Evolutionary conservation across 2,797 vertebrate species (phyloP).

Genomic region (Cossypha heuglini): DNA sequence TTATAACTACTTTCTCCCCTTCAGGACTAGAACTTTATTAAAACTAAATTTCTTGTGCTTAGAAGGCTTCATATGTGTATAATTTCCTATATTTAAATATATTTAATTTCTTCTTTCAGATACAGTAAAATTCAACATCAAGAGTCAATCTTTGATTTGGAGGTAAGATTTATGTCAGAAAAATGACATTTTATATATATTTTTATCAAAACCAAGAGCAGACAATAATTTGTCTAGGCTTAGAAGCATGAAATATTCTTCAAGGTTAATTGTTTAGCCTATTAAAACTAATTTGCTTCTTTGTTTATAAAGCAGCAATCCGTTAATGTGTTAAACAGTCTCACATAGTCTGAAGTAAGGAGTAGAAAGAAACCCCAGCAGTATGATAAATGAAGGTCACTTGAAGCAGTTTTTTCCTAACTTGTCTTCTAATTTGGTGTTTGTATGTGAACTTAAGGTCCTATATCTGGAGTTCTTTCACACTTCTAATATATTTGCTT

Average conservation of each 20-base stretch:
- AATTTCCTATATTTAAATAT: background rate
- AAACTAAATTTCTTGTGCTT: background rate
- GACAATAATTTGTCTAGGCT: background rate
- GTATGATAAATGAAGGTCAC: background rate
- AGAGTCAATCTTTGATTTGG: background rate
- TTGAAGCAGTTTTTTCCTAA: background rate
- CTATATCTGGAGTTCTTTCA: fast-evolving
- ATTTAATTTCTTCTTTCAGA: background rate
- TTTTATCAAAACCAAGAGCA: background rate
- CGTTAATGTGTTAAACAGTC: background rate
- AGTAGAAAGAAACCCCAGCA: background rate
- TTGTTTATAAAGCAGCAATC: background rate
- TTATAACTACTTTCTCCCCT: background rate
- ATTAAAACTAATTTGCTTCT: background rate
- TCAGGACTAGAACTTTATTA: background rate
- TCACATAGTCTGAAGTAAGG: background rate
- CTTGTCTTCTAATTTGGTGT: background rate
- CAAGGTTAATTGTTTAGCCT: slow-evolving; percentile 26
- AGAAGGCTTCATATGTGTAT: background rate
- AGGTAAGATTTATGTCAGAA: background rate
- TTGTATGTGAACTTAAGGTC: background rate
- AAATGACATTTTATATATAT: background rate
- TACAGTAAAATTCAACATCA: background rate
- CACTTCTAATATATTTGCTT: background rate
- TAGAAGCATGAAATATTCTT: background rate